Conservation (phyloP, 2,797 vertebrate species). For the Iguana delicatissima region DNA sequence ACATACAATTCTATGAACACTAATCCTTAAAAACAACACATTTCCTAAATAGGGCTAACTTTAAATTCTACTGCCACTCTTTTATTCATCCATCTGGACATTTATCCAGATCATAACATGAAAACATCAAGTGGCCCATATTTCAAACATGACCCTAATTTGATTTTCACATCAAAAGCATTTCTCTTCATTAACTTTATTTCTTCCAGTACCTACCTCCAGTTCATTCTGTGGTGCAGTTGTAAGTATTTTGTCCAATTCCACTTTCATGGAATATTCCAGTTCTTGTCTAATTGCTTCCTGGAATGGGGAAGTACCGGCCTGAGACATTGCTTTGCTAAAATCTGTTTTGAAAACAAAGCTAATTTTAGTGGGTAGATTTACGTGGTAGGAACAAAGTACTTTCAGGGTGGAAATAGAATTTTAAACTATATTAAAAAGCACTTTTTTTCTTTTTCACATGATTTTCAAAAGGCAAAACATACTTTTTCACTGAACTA, state of each 20-base stretch:
- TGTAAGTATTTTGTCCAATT: conserved; percentile 91
- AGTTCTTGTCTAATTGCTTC: conserved; percentile 96
- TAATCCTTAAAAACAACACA: neutral
- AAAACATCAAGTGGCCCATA: neutral
- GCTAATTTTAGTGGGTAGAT: neutral
- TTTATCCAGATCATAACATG: neutral
- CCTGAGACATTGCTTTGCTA: conserved; percentile 84
- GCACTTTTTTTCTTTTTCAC: neutral
- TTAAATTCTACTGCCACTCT: neutral
- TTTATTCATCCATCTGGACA: neutral
- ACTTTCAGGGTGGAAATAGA: neutral
- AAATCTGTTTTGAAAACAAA: conserved; percentile 82
- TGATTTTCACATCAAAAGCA: neutral
- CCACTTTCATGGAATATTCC: conserved; percentile 92
- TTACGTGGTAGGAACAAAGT: neutral
- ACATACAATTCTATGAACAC: neutral
- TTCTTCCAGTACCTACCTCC: conserved; percentile 81
- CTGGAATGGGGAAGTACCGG: conserved; percentile 92
- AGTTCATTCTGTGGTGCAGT: conserved; percentile 84
- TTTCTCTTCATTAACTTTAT: fast-evolving
- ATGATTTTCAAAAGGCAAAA: neutral
- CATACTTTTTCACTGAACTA: neutral
- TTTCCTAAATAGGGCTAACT: neutral
- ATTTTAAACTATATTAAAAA: conserved; percentile 16
- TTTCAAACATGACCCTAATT: neutral